Percentiles rank a stretch among this genome's conserved stretches.
phyloP scores from a whole-genome alignment of 2,888 invertebrate species.

The Halictus quadricinctus region DNA sequence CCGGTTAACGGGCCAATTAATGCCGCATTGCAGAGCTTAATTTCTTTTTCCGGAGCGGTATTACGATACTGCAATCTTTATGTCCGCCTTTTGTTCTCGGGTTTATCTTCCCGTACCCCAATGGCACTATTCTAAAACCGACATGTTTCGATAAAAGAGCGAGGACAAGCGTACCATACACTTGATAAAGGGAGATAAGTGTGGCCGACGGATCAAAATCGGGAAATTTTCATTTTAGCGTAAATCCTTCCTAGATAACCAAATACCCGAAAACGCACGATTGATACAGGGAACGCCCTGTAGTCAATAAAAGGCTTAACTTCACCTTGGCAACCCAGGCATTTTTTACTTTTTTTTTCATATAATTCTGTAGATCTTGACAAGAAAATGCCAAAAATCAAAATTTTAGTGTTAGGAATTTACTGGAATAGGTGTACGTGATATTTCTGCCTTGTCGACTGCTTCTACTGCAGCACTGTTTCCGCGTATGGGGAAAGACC shows the following conservation, averaged over 20 bases:
- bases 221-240: not conserved
- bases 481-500: not conserved
- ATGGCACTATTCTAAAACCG: not conserved
- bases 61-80: not conserved
- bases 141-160: not conserved
- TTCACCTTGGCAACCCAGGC: too few species aligned
- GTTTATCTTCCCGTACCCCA: not conserved
- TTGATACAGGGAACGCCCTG: not conserved
- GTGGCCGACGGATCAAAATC: not conserved
- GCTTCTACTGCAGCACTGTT: not conserved
- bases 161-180: not conserved
- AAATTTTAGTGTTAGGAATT: too few species aligned
- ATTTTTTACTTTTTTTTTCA: too few species aligned
- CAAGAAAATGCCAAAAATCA: too few species aligned
- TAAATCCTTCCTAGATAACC: not conserved
- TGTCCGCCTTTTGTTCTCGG: not conserved
- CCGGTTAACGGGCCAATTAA: not conserved
- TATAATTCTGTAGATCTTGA: too few species aligned
- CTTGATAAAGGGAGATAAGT: slow-evolving; percentile 30
- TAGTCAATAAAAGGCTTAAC: not conserved
- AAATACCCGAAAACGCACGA: not conserved
- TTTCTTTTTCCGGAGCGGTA: not conserved
- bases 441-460: not conserved
- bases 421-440: not conserved
- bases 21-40: not conserved